Conservation (phyloP, 2,797 vertebrate species). For the Melopsittacus undulatus region DNA sequence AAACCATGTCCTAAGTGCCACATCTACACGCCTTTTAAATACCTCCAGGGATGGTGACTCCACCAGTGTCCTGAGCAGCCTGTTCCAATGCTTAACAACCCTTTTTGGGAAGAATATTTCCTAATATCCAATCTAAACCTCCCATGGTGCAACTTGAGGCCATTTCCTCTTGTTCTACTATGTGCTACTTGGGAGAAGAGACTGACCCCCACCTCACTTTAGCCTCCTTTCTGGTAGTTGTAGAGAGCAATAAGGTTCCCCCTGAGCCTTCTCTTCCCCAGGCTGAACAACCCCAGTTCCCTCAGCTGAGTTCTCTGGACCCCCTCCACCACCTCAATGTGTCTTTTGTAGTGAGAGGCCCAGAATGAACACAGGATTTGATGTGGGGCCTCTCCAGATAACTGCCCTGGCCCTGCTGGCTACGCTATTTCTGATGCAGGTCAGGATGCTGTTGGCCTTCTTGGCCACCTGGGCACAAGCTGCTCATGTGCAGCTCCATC, state of each 20-base stretch:
- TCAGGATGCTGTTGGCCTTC: neutral
- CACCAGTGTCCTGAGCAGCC: neutral
- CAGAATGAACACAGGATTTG: neutral
- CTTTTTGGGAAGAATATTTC: neutral
- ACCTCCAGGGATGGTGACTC: neutral
- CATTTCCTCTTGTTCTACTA: neutral
- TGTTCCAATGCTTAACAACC: neutral
- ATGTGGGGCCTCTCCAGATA: neutral
- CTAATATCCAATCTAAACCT: neutral
- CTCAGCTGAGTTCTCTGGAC: neutral
- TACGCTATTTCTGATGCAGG: rapidly evolving
- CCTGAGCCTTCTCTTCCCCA: neutral
- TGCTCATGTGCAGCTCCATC: neutral
- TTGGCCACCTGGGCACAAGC: neutral
- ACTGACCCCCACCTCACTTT: rapidly evolving
- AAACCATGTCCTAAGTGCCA: neutral
- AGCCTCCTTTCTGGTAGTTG: neutral
- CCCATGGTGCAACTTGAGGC: neutral
- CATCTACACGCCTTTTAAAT: neutral
- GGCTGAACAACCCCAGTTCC: neutral
- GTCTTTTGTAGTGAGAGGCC: neutral
- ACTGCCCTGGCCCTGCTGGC: neutral
- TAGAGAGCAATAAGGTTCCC: neutral
- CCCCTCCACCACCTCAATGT: neutral
- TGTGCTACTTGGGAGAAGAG: neutral